Evolutionary conservation across 1,140 invertebrate species (phyloP).

Genomic region (Drosophila repleta): DNA sequence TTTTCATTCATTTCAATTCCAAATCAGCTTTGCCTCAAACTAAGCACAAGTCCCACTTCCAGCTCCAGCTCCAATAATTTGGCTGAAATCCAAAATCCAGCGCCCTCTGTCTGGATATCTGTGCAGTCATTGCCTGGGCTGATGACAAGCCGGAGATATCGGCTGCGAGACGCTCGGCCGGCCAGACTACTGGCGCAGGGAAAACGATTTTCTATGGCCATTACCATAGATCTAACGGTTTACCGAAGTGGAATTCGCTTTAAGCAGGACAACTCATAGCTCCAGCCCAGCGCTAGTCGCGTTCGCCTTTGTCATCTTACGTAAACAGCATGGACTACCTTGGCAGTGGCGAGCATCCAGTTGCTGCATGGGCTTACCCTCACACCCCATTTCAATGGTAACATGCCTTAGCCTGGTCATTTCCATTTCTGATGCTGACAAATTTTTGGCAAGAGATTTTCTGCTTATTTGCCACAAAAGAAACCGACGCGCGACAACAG

Average conservation of each 20-base stretch:
- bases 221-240: conserved; percentile 74
- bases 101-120: conserved; percentile 1
- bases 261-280: conserved; percentile 18
- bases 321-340: conserved; percentile 58
- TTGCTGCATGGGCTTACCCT: background rate
- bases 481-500: conserved; percentile 47
- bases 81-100: conserved; percentile 64
- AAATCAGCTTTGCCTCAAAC: conserved; percentile 48
- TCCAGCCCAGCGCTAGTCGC: background rate
- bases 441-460: conserved; percentile 81
- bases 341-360: background rate
- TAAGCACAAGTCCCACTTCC: conserved; percentile 10
- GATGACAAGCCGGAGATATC: conserved; percentile 74
- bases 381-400: conserved; percentile 38
- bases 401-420: conserved; percentile 67
- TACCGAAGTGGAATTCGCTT: conserved; percentile 27
- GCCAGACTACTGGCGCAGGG: conserved; percentile 51
- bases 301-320: conserved; percentile 67
- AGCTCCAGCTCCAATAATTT: conserved; percentile 54
- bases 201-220: conserved; percentile 68
- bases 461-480: conserved; percentile 77
- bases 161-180: conserved; percentile 50
- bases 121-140: conserved; percentile 66
- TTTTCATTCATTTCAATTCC: conserved; percentile 69
- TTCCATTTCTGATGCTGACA: conserved; percentile 74